phyloP scores from a whole-genome alignment of 2,888 invertebrate species.

The Himalopsyche japonica region DNA sequence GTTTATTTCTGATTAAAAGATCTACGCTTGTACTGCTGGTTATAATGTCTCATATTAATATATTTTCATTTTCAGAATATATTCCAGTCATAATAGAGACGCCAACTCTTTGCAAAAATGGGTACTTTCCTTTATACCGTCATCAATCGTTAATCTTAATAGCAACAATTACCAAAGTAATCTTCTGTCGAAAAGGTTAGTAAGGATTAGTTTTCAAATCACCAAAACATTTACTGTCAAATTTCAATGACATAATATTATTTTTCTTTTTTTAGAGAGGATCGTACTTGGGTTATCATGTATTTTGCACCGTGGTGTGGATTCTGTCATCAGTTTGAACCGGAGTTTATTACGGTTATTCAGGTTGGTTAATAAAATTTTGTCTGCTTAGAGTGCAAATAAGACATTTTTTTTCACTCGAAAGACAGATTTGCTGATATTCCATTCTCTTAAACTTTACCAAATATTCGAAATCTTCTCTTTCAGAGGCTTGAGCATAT shows the following conservation, averaged over 20 bases:
- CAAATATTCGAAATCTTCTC: not conserved
- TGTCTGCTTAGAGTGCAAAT: not conserved
- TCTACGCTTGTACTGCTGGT: not conserved
- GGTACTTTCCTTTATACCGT: conserved; percentile 66
- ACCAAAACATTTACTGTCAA: not conserved
- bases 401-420: too few relatives aligned
- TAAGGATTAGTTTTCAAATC: not conserved
- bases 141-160: conserved; percentile 55
- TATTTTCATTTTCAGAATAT: conserved; percentile 51
- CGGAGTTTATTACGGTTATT: conserved; percentile 68
- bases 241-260: not conserved
- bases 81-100: conserved; percentile 64
- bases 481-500: conserved; percentile 51
- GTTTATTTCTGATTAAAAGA: too few relatives aligned
- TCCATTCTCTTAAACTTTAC: too few relatives aligned
- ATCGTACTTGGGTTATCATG: conserved; percentile 63
- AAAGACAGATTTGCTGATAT: too few relatives aligned
- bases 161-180: conserved; percentile 52
- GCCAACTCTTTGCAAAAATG: conserved; percentile 64
- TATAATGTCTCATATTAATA: not conserved
- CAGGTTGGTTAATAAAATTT: conserved; percentile 52
- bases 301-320: conserved; percentile 72
- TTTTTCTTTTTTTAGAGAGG: conserved; percentile 36
- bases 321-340: conserved; percentile 68
- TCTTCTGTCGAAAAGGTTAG: conserved; percentile 52